Conservation (phyloP, 1,140 invertebrate genomes). For the Drosophila repleta region DNA sequence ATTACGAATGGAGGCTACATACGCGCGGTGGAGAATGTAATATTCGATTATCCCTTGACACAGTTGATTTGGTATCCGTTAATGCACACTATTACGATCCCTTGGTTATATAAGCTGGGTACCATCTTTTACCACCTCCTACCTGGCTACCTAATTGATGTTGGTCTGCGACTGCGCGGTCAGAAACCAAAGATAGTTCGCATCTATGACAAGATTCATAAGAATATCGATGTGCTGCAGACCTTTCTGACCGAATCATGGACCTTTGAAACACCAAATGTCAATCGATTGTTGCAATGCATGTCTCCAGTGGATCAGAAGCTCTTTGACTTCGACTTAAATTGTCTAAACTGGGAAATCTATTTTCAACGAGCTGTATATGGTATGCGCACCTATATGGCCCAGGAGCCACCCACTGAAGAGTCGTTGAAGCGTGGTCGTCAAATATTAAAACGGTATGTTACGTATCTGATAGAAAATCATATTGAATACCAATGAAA, state of each 20-base stretch:
- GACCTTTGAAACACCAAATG: conserved; percentile 88
- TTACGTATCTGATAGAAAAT: background rate
- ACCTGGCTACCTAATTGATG: conserved; percentile 86
- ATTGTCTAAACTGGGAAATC: conserved; percentile 87
- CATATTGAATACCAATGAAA: background rate
- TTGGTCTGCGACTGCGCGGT: conserved; percentile 83
- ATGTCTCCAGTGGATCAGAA: conserved; percentile 86
- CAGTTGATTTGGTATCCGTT: conserved; percentile 85
- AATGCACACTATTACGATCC: conserved; percentile 73
- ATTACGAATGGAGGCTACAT: conserved; percentile 86
- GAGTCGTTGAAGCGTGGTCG: conserved; percentile 84
- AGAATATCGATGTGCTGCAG: conserved; percentile 86
- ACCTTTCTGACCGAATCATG: conserved; percentile 88
- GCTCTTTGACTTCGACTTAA: conserved; percentile 87
- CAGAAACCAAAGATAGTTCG: conserved; percentile 84
- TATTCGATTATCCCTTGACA: conserved; percentile 65
- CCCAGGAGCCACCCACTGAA: conserved; percentile 87
- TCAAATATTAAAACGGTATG: conserved; percentile 22
- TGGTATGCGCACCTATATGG: conserved; percentile 88
- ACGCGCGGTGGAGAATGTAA: conserved; percentile 44
- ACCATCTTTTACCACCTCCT: conserved; percentile 85
- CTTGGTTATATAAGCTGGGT: conserved; percentile 80
- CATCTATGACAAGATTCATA: conserved; percentile 89
- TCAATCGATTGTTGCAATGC: conserved; percentile 85
- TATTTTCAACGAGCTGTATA: conserved; percentile 86